Evolutionary conservation across 1,140 invertebrate genomes (phyloP), one percentile per base, ranked within the genome.

Genomic region (Lanistes nyassanus): DNA sequence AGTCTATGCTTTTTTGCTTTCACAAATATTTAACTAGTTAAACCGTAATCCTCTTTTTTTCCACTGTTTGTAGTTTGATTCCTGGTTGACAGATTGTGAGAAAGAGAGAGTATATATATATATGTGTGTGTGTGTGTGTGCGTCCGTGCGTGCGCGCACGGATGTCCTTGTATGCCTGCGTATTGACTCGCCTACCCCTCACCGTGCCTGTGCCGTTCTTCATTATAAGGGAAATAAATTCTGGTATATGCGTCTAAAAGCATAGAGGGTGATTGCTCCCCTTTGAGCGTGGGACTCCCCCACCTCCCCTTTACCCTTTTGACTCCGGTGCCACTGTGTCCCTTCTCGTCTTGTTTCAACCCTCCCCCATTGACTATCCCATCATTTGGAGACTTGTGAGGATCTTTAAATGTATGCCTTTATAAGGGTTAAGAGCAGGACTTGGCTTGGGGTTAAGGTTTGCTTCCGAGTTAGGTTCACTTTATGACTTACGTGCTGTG

Each of bases 51-150:
- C 58, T 60, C 7, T 60, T 23, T 11, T 6, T 60, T 31, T 60
- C n/a, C 31, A 23, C 31, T 23, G 7, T 23, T 31, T 60, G 23
- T 60, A 31, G n/a, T 31, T 60, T 23, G n/a, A 6, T 60, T 6
- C 31, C 58, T 60, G 58, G n/a, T 31, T 60, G 58, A 26, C 58
- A 26, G 58, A 26, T 31, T 60, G 9, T 60, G 7, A 9, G n/a
- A 26, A 23, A 53, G 13, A 53, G 23, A 23, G 51, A 13, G 23
- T 53, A 13, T 13, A 11, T 13, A 11, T 53, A 53, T 53, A n/a
- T 62, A 31, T 62, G 58, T 62, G 58, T 62, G 58, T 62, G 62
- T 34, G 62, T 34, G 62, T 34, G 62, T 34, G 62, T 34, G 62
- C 23, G 62, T 34, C 29, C 23, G 62, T 65, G 62, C 23, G 62